A percentile compares a stretch with the other conserved stretches of the same genome.
Conservation (phyloP, 1,140 invertebrate species). For the Archegozetes longisetosus region DNA sequence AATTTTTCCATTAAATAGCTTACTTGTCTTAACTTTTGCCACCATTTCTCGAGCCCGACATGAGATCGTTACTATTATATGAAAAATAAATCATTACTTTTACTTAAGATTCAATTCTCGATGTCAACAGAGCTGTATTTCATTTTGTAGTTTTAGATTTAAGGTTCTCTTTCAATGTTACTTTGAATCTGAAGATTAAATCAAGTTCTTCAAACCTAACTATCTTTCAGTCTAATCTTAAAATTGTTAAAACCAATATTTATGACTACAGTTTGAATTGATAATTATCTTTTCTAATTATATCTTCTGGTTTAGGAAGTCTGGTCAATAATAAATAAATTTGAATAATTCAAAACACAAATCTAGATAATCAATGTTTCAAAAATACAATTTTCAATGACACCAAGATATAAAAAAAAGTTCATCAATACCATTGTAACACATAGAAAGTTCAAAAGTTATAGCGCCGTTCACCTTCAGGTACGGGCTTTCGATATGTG, state of each 20-base stretch:
- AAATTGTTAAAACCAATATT: no score
- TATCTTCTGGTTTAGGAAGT: no score
- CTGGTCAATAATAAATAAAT: no score
- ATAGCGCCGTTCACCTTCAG: constrained; percentile 60
- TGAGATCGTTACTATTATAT: constrained; percentile 16
- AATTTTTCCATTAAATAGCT: constrained; percentile 79
- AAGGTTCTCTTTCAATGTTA: background rate
- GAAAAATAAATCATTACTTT: background rate
- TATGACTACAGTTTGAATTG: no score
- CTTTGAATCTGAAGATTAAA: no score
- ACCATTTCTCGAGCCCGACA: constrained; percentile 75
- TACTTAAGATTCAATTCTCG: background rate
- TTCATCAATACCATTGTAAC: constrained; percentile 54
- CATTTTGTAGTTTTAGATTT: background rate
- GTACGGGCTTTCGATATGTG: constrained; percentile 69
- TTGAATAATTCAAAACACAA: no score
- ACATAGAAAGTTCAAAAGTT: constrained; percentile 79
- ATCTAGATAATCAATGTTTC: no score
- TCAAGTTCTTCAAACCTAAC: no score
- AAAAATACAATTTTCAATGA: no score
- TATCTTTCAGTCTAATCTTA: no score
- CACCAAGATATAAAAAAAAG: no score
- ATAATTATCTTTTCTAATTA: no score
- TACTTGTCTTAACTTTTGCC: constrained; percentile 71
- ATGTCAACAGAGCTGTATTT: background rate